Evolutionary conservation across 1,140 invertebrate genomes (phyloP).

Genomic region (Heterodera schachtii): DNA sequence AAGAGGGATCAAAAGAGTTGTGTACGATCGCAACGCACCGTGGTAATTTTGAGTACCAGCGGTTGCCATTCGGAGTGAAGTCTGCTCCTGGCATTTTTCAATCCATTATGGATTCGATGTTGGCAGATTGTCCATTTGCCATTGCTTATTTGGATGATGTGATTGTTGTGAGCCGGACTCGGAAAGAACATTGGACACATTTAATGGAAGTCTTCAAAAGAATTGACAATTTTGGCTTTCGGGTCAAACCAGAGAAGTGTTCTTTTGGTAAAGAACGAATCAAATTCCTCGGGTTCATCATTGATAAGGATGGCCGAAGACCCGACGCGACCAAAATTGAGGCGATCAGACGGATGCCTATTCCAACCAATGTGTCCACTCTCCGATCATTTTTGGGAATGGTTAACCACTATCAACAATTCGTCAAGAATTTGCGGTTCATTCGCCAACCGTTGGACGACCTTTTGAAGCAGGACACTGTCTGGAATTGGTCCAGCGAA

Average conservation of each 20-base stretch:
- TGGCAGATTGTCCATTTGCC: conserved; percentile 7
- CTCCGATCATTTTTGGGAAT: conserved; percentile 20
- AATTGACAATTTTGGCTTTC: background rate
- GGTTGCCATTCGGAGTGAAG: conserved; percentile 31
- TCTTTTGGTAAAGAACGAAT: conserved; percentile 68
- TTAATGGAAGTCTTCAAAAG: conserved; percentile 52
- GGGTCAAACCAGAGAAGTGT: background rate
- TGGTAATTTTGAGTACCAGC: conserved; percentile 27
- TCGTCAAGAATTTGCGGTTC: background rate
- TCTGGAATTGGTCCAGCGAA: conserved; percentile 38
- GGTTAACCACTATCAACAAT: conserved; percentile 28
- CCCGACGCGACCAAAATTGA: background rate
- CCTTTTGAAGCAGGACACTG: background rate
- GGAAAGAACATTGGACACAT: conserved; percentile 56
- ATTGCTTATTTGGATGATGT: conserved; percentile 63
- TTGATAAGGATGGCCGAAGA: conserved; percentile 1
- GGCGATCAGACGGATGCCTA: background rate
- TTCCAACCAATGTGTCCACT: conserved; percentile 8
- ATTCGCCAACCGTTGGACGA: conserved; percentile 22
- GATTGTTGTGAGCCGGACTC: background rate
- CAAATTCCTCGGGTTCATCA: conserved; percentile 58
- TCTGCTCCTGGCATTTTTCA: conserved; percentile 6
- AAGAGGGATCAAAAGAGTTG: conserved; percentile 39
- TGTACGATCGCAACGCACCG: conserved; percentile 23
- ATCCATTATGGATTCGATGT: conserved; percentile 3